phyloP scores from a whole-genome alignment of 2,888 invertebrate genomes.

The Drosophila lacicola region DNA sequence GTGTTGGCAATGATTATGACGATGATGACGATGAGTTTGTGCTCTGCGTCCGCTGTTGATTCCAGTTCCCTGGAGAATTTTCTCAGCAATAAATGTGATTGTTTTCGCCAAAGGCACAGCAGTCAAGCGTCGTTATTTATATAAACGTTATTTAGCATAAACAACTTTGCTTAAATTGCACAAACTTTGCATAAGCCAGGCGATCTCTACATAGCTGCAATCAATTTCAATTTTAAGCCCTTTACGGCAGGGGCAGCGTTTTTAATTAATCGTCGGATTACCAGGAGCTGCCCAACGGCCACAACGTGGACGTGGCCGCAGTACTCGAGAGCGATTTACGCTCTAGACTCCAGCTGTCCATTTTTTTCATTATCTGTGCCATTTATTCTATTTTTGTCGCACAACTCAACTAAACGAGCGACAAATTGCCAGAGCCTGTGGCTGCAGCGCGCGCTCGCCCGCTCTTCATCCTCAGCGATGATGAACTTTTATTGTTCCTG shows the following conservation, averaged over 20 bases:
- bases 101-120: constrained; percentile 59
- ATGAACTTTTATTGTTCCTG: constrained; percentile 78
- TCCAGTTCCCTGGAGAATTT: constrained; percentile 63
- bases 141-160: constrained; percentile 68
- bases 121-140: constrained; percentile 48
- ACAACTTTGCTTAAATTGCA: constrained; percentile 64
- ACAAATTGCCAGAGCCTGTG: constrained; percentile 72
- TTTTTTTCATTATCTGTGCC: constrained; percentile 76
- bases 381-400: constrained; percentile 80
- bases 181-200: constrained; percentile 66
- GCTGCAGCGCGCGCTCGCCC: constrained; percentile 17
- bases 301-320: constrained; percentile 28
- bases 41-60: constrained; percentile 53
- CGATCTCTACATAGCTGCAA: constrained; percentile 56
- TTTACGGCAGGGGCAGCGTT: constrained; percentile 81
- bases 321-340: constrained; percentile 62
- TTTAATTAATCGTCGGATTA: constrained; percentile 83
- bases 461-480: constrained; percentile 35
- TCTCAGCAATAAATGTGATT: constrained; percentile 73
- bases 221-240: constrained; percentile 80
- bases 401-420: constrained; percentile 81
- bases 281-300: constrained; percentile 56
- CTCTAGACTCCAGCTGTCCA: constrained; percentile 63
- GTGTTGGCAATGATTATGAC: constrained; percentile 42
- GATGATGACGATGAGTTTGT: constrained; percentile 45